phyloP scores from a whole-genome alignment of 2,113 vertebrate genomes.

The Oceanodroma tethys region DNA sequence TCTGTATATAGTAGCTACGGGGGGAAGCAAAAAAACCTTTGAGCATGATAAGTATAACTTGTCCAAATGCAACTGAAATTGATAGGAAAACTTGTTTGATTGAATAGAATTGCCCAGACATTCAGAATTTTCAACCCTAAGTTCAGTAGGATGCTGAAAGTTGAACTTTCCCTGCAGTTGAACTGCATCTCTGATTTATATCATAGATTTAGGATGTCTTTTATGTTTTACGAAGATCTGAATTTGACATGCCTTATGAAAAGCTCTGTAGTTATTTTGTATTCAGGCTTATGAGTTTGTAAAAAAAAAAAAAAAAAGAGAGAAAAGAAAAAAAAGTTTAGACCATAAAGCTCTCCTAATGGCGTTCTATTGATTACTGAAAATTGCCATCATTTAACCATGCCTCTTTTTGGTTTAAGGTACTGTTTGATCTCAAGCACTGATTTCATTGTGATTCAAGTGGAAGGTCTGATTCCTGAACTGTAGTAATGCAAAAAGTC shows the following conservation, averaged over 20 bases:
- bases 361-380: neutral
- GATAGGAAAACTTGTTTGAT: neutral
- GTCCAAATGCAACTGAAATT: neutral
- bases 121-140: neutral
- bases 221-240: neutral
- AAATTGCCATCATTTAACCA: neutral
- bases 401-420: neutral
- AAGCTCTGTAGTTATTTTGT: neutral
- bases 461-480: neutral
- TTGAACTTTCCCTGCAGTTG: neutral
- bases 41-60: neutral
- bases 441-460: neutral
- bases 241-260: neutral
- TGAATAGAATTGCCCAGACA: neutral
- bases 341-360: neutral
- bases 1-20: neutral
- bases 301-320: too few relatives aligned
- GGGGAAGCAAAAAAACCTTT: neutral
- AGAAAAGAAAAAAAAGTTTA: neutral
- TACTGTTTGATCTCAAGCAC: neutral
- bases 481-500: neutral
- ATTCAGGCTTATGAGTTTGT: neutral
- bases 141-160: neutral
- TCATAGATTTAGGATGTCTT: neutral
- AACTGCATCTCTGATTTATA: neutral